Base-by-base conservation (phyloP, 2,888 invertebrate species). In the Melangyna quadrimaculata region DNA sequence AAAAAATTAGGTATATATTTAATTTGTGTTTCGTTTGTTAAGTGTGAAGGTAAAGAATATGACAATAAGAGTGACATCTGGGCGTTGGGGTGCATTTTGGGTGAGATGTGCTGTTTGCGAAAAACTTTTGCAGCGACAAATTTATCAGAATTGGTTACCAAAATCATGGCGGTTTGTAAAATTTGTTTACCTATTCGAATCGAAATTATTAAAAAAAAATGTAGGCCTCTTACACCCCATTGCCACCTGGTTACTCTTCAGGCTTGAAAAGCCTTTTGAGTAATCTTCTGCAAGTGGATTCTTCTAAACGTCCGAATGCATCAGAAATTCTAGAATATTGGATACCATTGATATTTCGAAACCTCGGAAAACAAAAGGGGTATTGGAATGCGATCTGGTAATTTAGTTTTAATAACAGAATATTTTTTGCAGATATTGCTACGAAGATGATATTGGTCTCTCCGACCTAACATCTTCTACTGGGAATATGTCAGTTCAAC, bases 51-150 rank as follows among this genome's bases (percentile, higher is more conserved):
- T 5, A 95, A 95, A 89, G 94, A 95, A 59, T 96, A 96, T 89
- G 95, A 95, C 90, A 94, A 95, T 89, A 96, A 96, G 90, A 95
- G 95, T 40, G 96, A 96, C 89, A 94, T 96, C 87, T 96, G 96
- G 96, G 95, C 96, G 0, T 90, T 96, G 74, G 95, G 96, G 14
- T 96, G 96, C 90, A 95, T 96, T 88, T 91, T 96, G 51, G 96
- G 96, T 89, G 96, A 96, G 91, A 94, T 96, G 93, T 94, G 95
- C 24, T 94, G 95, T 88, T 91, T 95, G 24, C 94, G 94, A 89
- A 95, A 95, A 90, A 94, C 96, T 1, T 96, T 96, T 91, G 95
- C 95, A 87, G 96, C 95, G 0, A 93, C 94, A 40, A 96, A 95
- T 91, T 92, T 96, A 19, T 95, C 96, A 3, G 95, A 95, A 32